Conservation (phyloP, 1,140 invertebrate species). For the Aphis gossypii region DNA sequence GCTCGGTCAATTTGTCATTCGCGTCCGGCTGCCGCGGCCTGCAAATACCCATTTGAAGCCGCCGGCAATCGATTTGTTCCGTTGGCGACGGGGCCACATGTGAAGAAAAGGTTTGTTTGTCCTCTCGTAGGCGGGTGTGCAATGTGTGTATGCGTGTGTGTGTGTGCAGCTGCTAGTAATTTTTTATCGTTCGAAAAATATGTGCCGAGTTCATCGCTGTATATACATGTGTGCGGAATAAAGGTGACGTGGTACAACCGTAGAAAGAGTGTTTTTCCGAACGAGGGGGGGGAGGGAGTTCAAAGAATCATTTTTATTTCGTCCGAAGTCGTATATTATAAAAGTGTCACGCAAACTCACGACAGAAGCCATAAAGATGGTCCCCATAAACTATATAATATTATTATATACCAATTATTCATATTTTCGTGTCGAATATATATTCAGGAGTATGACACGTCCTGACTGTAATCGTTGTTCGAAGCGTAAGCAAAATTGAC, state of each 20-base stretch:
- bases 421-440: background rate
- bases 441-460: background rate
- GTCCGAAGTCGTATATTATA: background rate
- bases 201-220: conserved; percentile 5
- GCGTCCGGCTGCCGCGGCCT: conserved; percentile 31
- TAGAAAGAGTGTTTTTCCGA: background rate
- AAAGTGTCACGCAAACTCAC: background rate
- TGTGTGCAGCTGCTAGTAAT: conserved; percentile 21
- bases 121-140: background rate
- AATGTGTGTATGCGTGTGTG: background rate
- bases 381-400: background rate
- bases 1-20: conserved; percentile 47
- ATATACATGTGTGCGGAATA: background rate
- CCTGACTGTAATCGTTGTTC: background rate
- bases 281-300: background rate
- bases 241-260: background rate
- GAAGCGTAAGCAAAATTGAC: background rate
- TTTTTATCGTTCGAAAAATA: conserved; percentile 45
- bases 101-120: conserved; percentile 52
- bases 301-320: background rate
- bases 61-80: conserved; percentile 48
- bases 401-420: background rate
- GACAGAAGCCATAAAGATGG: background rate
- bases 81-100: background rate
- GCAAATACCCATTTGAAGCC: conserved; percentile 11